Evolutionary conservation across 2,888 invertebrate species (phyloP), one percentile per base, ranked within the genome.

Genomic region (Crocallis elinguaria): DNA sequence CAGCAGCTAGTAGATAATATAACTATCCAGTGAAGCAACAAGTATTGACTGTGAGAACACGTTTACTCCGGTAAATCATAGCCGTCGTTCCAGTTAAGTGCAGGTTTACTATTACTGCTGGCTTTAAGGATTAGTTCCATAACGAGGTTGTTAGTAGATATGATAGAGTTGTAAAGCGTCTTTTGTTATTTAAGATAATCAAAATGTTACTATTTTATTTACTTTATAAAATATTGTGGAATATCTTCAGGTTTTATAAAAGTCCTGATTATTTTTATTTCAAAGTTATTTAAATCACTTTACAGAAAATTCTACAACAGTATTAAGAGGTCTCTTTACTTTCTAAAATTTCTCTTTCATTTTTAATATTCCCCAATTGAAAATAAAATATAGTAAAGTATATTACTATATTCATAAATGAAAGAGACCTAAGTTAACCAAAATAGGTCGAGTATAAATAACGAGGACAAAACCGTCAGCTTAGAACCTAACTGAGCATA

Each of bases 61-160:
- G 49, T 75, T 73, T 69, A 76, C 62, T 62, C 62, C 50, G 51
- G 57, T 51, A 62, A 69, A 71, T 66, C 68, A 66, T 73, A 70
- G 56, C 49, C 27, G 46, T 48, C 67, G 62, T 72, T 75, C 65
- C 63, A 62, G 62, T 62, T 69, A 72, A 73, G 71, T 68, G 71
- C 70, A 67, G 51, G 52, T 73, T 66, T 66, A 63, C 61, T 59
- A 69, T 68, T 64, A 43, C 51, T 54, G 57, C 56, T 53, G 41
- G 38, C 43, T 57, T 52, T 57, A 58, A 59, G 49, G 58, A 57
- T 61, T 50, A 54, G 52, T 49, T 33, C n/a, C 60, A 60, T 66
- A 60, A 70, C 56, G 63, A 58, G 49, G 49, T 59, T 45, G 42
- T 46, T 46, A 42, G 39, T 14, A 11, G 23, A 25, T 25, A 36